Conservation (phyloP, 1,140 invertebrate species). For the Protaetia brevitarsis region DNA sequence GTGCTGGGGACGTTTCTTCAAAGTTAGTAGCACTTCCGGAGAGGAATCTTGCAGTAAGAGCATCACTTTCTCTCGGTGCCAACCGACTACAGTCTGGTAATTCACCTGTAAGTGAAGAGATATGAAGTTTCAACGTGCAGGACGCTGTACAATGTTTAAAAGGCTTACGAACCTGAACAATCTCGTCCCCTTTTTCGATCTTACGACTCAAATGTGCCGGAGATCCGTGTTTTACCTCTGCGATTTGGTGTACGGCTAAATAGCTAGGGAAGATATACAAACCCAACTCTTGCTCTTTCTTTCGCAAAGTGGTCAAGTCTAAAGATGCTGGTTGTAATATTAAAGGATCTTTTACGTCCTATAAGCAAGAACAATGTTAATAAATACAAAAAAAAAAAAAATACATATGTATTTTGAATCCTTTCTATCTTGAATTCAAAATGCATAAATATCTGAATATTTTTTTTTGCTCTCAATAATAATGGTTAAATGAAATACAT, state of each 20-base stretch:
- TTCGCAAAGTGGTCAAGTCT: conserved; percentile 82
- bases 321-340: conserved; percentile 83
- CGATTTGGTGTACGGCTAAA: conserved; percentile 82
- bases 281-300: conserved; percentile 74
- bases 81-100: conserved; percentile 88
- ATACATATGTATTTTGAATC: neutral
- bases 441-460: too few relatives aligned
- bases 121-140: neutral
- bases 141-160: conserved; percentile 42
- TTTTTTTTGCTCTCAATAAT: too few relatives aligned
- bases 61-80: conserved; percentile 80
- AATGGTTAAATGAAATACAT: too few relatives aligned
- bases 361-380: conserved; percentile 23
- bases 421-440: too few relatives aligned
- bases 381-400: neutral
- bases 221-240: conserved; percentile 80
- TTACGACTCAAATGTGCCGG: conserved; percentile 82
- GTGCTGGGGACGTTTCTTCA: conserved; percentile 81
- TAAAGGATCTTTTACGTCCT: conserved; percentile 80
- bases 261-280: conserved; percentile 82
- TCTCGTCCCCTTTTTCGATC: conserved; percentile 90
- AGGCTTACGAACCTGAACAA: conserved; percentile 74
- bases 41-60: conserved; percentile 73
- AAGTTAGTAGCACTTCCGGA: conserved; percentile 74
- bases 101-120: conserved; percentile 61